A percentile compares a stretch with the other conserved stretches of the same genome.
Evolutionary conservation across 2,888 invertebrate species (phyloP).

Genomic region (Euclidia mi): DNA sequence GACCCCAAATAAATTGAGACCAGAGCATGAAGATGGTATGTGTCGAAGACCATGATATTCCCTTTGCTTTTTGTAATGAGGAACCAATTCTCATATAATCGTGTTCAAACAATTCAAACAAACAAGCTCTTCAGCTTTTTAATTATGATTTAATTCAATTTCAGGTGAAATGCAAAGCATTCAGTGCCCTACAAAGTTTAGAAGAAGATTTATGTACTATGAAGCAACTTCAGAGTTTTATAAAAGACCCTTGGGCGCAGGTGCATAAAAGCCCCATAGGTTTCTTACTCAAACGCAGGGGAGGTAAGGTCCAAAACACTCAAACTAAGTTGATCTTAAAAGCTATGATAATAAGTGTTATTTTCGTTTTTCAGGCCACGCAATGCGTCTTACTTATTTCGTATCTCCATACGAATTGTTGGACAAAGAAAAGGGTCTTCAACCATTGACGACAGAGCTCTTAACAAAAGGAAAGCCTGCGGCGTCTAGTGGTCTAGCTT

Average conservation of each 20-base stretch:
- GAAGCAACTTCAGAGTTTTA: conserved; percentile 93
- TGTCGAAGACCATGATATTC: no score
- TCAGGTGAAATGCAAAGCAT: conserved; percentile 96
- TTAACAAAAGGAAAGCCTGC: conserved; percentile 88
- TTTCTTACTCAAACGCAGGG: conserved; percentile 94
- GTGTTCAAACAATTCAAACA: not conserved
- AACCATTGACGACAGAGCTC: conserved; percentile 94
- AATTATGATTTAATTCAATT: conserved; percentile 11
- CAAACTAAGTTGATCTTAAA: not conserved
- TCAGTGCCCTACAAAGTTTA: conserved; percentile 96
- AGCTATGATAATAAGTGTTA: not conserved
- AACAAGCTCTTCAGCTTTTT: no score
- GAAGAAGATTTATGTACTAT: conserved; percentile 96
- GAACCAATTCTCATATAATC: no score
- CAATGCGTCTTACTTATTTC: conserved; percentile 98
- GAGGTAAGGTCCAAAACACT: conserved; percentile 89
- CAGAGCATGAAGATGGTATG: no score
- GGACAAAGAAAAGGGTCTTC: conserved; percentile 93
- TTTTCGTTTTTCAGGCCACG: conserved; percentile 91
- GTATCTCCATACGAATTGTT: conserved; percentile 97
- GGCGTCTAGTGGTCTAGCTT: conserved; percentile 73
- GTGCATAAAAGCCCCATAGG: conserved; percentile 97
- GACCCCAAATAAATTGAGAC: no score
- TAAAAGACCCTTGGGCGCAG: conserved; percentile 92
- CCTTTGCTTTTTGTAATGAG: no score